Conservation (phyloP, 2,797 vertebrate genomes). For the Acrossocheilus fasciatus region DNA sequence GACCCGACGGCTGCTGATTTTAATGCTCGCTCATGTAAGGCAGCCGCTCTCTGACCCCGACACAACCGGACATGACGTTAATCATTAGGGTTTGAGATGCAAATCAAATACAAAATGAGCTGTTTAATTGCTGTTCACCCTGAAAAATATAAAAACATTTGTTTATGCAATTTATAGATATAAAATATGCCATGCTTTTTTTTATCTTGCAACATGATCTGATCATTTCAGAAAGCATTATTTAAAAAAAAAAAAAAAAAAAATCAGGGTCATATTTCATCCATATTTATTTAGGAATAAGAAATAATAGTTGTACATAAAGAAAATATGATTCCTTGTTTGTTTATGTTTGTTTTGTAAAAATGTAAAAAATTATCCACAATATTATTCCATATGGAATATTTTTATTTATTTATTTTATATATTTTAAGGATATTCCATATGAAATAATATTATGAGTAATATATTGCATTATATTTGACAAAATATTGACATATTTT, state of each 20-base stretch:
- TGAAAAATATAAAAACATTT: background rate
- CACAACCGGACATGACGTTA: background rate
- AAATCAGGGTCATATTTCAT: background rate
- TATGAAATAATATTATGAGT: background rate
- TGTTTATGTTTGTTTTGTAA: background rate
- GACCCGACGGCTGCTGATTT: constrained; percentile 39
- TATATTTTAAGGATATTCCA: background rate
- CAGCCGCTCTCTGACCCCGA: background rate
- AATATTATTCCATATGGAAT: background rate
- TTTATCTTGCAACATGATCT: background rate
- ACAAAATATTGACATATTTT: background rate
- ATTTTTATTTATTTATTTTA: background rate
- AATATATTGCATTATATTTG: background rate
- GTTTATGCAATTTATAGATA: background rate
- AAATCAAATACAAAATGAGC: background rate
- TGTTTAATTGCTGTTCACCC: background rate
- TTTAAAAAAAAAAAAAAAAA: background rate
- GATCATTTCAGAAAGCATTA: background rate
- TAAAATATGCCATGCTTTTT: background rate
- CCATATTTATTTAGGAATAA: background rate
- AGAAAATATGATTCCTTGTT: background rate
- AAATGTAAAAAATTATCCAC: background rate
- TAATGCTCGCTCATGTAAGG: constrained; percentile 12
- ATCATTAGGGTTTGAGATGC: background rate
- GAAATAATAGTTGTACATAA: background rate